These are phyloP conservation scores for Trematocara nigrifrons DNA, from an alignment of 2,113 vertebrate genomes.

Conservation along the genomic window DNA sequence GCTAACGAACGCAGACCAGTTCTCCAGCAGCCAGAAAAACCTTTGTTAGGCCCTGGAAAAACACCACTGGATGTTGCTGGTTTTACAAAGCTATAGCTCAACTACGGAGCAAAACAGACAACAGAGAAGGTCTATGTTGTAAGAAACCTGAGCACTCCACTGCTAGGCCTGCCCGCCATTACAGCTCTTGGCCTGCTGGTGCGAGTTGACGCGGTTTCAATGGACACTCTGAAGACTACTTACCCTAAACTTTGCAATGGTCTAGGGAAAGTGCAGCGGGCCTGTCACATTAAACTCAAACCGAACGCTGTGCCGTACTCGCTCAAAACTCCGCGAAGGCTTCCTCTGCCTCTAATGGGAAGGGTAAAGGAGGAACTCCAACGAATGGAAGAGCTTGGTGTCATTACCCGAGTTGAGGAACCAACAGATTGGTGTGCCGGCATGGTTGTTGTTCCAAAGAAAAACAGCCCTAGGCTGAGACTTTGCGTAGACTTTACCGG, in stretches of 20 bases:
- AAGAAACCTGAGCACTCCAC: neutral
- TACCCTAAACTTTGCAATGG: neutral
- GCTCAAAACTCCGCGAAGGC: too few species aligned
- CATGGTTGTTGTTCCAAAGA: too few species aligned
- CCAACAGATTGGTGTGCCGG: too few species aligned
- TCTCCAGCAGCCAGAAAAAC: neutral
- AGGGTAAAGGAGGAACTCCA: too few species aligned
- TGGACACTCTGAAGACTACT: neutral
- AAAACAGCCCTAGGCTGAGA: too few species aligned
- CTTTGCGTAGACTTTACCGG: too few species aligned
- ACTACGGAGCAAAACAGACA: accelerated
- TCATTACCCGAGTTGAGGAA: too few species aligned
- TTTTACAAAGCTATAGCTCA: neutral
- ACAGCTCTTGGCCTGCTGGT: neutral
- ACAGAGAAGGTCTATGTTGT: neutral
- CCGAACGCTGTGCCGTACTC: accelerated
- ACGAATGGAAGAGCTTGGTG: too few species aligned
- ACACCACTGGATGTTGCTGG: neutral
- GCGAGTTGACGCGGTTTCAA: accelerated
- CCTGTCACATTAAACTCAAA: neutral
- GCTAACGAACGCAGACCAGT: accelerated
- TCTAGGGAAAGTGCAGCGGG: neutral
- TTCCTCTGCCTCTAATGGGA: too few species aligned
- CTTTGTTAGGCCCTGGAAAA: neutral
- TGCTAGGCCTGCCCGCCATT: accelerated